Evolutionary conservation across 2,113 vertebrate genomes (phyloP).

Genomic region (Morone saxatilis): DNA sequence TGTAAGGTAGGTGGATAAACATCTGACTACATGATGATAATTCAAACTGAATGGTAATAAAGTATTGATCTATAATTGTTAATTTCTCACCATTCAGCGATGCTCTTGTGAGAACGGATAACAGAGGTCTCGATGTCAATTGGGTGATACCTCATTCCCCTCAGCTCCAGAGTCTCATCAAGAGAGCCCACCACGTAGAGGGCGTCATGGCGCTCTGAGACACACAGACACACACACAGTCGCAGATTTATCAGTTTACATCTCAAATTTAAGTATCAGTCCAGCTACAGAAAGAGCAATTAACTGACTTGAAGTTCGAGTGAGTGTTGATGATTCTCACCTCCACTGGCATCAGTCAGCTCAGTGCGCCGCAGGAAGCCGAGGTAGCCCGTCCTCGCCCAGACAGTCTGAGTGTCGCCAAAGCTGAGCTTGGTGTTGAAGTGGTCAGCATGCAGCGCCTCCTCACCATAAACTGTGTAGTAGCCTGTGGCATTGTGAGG

Average conservation of each 20-base stretch:
- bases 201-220: slow-evolving; percentile 93
- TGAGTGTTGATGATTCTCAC: slow-evolving; percentile 76
- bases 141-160: slow-evolving; percentile 97
- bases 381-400: slow-evolving; percentile 96
- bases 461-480: slow-evolving; percentile 95
- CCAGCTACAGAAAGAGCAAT: not conserved
- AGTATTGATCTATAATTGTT: not conserved
- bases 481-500: slow-evolving; percentile 96
- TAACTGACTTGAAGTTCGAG: not conserved
- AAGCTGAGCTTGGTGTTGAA: slow-evolving; percentile 95
- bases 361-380: slow-evolving; percentile 96
- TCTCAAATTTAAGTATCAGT: not conserved
- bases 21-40: not conserved
- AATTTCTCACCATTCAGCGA: slow-evolving; percentile 94
- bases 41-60: not conserved
- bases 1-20: not conserved
- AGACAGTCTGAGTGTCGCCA: slow-evolving; percentile 94
- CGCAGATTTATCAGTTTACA: not conserved
- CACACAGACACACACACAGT: slow-evolving; percentile 4
- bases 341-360: slow-evolving; percentile 95
- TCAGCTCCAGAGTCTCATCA: slow-evolving; percentile 95
- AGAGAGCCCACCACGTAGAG: slow-evolving; percentile 95
- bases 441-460: slow-evolving; percentile 94
- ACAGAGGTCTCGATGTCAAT: slow-evolving; percentile 98
- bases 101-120: slow-evolving; percentile 94